Conservation (phyloP, 2,113 vertebrate genomes). For the Emydura subglobosa region DNA sequence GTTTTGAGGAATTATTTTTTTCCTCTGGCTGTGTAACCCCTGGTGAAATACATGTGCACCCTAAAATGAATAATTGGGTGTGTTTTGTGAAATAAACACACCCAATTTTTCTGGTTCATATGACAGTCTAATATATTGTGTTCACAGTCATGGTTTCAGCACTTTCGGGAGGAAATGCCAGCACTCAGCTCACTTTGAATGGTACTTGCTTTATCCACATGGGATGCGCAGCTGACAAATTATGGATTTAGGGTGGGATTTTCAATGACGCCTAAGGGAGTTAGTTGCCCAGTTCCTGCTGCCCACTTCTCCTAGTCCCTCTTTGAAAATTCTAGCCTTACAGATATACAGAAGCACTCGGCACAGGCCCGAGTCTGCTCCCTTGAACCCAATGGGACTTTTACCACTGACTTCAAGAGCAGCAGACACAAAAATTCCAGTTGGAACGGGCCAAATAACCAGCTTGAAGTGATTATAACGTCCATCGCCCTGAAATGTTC, state of each 20-base stretch:
- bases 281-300: background rate
- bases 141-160: background rate
- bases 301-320: background rate
- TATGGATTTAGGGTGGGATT: background rate
- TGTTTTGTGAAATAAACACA: background rate
- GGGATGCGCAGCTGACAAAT: background rate
- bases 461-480: background rate
- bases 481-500: background rate
- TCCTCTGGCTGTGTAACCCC: background rate
- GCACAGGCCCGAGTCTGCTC: background rate
- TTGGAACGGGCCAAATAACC: background rate
- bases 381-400: background rate
- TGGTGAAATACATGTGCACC: background rate
- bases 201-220: background rate
- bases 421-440: background rate
- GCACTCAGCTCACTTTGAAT: background rate
- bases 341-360: background rate
- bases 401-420: background rate
- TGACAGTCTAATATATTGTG: background rate
- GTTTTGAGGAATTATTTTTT: background rate
- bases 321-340: background rate
- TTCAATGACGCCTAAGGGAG: background rate
- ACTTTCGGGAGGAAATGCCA: background rate
- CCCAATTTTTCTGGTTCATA: background rate
- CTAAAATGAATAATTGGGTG: background rate